phyloP scores from a whole-genome alignment of 2,113 vertebrate species.

The Mellivora capensis region DNA sequence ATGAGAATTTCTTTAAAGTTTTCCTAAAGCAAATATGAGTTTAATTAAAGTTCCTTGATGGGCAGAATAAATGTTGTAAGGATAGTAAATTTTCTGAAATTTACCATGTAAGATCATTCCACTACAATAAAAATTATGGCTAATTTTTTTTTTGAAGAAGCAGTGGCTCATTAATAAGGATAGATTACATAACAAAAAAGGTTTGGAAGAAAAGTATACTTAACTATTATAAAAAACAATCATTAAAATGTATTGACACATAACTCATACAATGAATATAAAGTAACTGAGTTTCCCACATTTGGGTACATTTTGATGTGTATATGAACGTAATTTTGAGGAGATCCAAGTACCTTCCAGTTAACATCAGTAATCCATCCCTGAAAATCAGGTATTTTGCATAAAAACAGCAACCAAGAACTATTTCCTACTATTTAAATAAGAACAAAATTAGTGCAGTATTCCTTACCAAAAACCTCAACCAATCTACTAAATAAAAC shows the following conservation, averaged over 20 bases:
- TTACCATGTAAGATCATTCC: neutral
- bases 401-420: neutral
- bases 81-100: neutral
- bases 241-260: neutral
- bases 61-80: neutral
- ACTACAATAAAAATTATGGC: neutral
- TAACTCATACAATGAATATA: neutral
- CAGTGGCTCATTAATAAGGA: neutral
- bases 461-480: neutral
- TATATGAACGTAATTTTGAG: neutral
- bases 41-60: neutral
- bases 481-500: neutral
- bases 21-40: neutral
- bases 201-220: neutral
- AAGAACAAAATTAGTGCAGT: neutral
- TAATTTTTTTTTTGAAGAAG: neutral
- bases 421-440: neutral
- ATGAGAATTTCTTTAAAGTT: neutral
- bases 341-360: neutral
- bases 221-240: neutral
- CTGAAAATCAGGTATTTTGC: neutral
- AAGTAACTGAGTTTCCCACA: neutral
- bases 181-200: neutral
- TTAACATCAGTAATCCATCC: neutral
- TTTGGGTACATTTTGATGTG: neutral